phyloP scores from a whole-genome alignment of 1,140 invertebrate genomes.

The Sminthurinus signatus region DNA sequence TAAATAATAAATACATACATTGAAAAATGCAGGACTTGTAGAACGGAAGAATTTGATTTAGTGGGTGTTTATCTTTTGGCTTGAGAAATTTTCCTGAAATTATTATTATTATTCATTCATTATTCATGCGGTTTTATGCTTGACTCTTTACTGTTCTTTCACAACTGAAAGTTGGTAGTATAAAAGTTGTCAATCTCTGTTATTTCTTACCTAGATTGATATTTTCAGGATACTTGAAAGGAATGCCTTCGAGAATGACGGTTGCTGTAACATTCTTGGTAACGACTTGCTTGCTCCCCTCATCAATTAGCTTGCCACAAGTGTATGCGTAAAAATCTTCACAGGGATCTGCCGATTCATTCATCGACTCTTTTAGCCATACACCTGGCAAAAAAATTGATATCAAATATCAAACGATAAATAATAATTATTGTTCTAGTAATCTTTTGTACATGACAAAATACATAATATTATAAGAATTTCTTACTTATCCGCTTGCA shows the following conservation, averaged over 20 bases:
- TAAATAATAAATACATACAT: conserved; percentile 8
- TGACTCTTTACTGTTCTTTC: too few species aligned
- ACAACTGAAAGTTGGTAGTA: too few species aligned
- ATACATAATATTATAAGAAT: neutral
- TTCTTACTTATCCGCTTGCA: conserved; percentile 20
- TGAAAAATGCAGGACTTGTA: conserved; percentile 23
- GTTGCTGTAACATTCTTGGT: conserved; percentile 1
- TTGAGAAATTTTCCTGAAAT: too few species aligned
- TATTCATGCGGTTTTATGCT: too few species aligned
- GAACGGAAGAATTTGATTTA: conserved; percentile 23
- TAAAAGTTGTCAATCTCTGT: too few species aligned
- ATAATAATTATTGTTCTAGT: neutral
- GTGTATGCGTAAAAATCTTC: conserved; percentile 84
- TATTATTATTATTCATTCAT: too few species aligned
- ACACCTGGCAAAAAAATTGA: conserved; percentile 7
- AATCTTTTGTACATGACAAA: neutral
- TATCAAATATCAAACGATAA: neutral
- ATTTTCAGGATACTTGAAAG: conserved; percentile 13
- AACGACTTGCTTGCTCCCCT: too few species aligned
- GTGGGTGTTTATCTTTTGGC: conserved; percentile 12
- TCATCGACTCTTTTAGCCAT: conserved; percentile 57
- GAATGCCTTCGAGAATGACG: neutral
- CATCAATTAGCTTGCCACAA: conserved; percentile 56
- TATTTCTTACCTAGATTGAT: conserved; percentile 4
- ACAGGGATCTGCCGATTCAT: conserved; percentile 68